Evolutionary conservation across 2,888 invertebrate genomes (phyloP).

Genomic region (Phengaris arion): DNA sequence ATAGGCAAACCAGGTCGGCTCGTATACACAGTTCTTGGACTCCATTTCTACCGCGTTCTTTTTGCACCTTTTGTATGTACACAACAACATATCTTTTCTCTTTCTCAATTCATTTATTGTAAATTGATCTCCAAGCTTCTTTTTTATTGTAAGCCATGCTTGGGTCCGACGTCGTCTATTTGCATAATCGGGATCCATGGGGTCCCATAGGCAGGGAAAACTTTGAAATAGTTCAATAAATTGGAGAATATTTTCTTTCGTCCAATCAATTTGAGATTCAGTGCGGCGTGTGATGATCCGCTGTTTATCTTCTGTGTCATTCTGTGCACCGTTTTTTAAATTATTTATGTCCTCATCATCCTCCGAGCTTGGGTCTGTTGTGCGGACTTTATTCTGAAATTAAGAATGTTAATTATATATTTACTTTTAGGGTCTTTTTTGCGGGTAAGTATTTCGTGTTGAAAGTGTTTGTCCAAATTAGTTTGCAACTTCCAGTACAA

Average conservation of each 20-base stretch:
- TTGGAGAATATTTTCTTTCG: background rate
- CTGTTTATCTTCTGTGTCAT: background rate
- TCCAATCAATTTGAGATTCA: background rate
- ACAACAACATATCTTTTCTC: slow-evolving; percentile 1
- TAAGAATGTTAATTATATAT: background rate
- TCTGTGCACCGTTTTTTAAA: background rate
- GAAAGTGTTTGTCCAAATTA: too few relatives aligned
- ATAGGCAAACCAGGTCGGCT: slow-evolving; percentile 14
- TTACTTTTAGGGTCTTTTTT: too few relatives aligned
- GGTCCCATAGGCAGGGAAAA: background rate
- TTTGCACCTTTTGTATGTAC: background rate
- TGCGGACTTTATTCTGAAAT: background rate
- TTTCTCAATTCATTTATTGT: background rate
- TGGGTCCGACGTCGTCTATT: background rate
- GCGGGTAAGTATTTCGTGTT: too few relatives aligned
- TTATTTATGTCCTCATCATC: background rate
- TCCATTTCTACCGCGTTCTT: background rate
- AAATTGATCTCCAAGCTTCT: background rate
- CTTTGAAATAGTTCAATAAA: slow-evolving; percentile 5
- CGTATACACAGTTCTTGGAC: slow-evolving; percentile 9
- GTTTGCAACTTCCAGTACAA: too few relatives aligned
- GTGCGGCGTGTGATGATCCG: background rate
- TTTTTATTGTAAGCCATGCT: background rate
- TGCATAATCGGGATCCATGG: background rate
- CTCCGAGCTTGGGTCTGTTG: background rate